phyloP scores from a whole-genome alignment of 2,113 vertebrate genomes.

The Nibea albiflora region DNA sequence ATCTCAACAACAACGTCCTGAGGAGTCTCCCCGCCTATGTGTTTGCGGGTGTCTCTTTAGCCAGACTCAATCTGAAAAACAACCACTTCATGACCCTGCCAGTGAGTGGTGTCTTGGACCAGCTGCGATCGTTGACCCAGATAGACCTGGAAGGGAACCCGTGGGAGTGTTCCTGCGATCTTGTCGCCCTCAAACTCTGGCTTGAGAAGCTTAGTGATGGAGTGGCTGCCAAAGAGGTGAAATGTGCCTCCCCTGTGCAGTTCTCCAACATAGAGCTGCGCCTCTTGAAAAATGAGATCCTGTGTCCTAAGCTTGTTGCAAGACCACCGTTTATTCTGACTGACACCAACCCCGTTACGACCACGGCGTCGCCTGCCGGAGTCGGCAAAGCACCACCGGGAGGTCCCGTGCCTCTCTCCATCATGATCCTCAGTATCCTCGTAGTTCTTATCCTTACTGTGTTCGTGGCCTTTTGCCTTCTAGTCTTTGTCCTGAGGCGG shows the following conservation, averaged over 20 bases:
- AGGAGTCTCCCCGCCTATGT: conserved; percentile 94
- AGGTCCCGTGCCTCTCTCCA: conserved; percentile 96
- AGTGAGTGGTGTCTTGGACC: conserved; percentile 97
- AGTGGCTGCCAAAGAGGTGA: conserved; percentile 93
- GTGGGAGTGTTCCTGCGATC: conserved; percentile 98
- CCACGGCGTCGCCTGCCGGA: conserved; percentile 88
- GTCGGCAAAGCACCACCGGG: conserved; percentile 93
- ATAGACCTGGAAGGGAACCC: conserved; percentile 98
- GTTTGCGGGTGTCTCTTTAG: conserved; percentile 93
- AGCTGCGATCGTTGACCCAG: conserved; percentile 93
- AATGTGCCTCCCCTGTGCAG: conserved; percentile 94
- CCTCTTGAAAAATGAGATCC: conserved; percentile 94
- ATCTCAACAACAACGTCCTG: conserved; percentile 96
- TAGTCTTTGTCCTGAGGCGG: conserved; percentile 95
- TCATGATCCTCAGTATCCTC: conserved; percentile 97
- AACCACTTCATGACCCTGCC: conserved; percentile 99
- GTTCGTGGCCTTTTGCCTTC: conserved; percentile 97
- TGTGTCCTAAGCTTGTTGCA: conserved; percentile 94
- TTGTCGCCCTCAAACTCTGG: conserved; percentile 97
- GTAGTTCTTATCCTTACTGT: conserved; percentile 98
- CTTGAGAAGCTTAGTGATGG: conserved; percentile 94
- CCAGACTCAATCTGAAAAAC: conserved; percentile 95
- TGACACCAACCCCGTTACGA: conserved; percentile 85
- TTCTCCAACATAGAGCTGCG: conserved; percentile 96
- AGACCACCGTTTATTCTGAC: conserved; percentile 91